Base-by-base conservation (phyloP, 1,140 invertebrate species). In the Caenorhabditis inopinata region DNA sequence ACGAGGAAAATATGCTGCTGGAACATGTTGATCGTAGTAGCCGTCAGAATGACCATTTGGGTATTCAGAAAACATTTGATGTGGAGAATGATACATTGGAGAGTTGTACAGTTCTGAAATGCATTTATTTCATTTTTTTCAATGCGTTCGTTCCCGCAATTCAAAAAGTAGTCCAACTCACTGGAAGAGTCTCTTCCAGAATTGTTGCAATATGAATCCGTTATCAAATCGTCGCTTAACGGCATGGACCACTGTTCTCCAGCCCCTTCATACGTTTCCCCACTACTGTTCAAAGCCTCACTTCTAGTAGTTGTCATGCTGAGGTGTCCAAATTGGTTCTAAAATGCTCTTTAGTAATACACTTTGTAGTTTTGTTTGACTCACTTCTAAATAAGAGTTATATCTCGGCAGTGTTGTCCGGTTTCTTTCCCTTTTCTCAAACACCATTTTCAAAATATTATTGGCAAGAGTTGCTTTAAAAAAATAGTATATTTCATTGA, bases 151-250 rank as follows among this genome's bases (percentile, higher is more conserved):
- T n/a, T n/a, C n/a, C n/a, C n/a, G 27, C 0, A 21, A 21, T 18
- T 6, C 11, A 68, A 23, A 68, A 18, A 21, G 4, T 7, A 3
- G 11, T 7, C 12, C 9, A 21, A 38, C 29, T 68, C 21, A 68
- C 58, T 68, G 1, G 58, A 68, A 0, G 58, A 68, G 38, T 68
- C 58, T n/a, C 58, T n/a, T n/a, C 58, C 58, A 21, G 58, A 68
- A 38, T 32, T 68, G 32, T 68, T 68, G n/a, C 25, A 68, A 38
- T 68, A 68, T 11, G 58, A 68, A 21, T 68, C 58, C 58, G 21
- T 42, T 32, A 68, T 68, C 18, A 32, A 38, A 38, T 68, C 58
- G 21, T 68, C 58, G 12, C 32, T 68, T 12, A 68, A 21, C 1
- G 58, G 58, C 12, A 21, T 23, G 11, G 58, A 68, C 58, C 58